A percentile compares a stretch with the other conserved stretches of the same genome.
Evolutionary conservation across 2,888 invertebrate species (phyloP).

Genomic region (Subacronicta megacephala): DNA sequence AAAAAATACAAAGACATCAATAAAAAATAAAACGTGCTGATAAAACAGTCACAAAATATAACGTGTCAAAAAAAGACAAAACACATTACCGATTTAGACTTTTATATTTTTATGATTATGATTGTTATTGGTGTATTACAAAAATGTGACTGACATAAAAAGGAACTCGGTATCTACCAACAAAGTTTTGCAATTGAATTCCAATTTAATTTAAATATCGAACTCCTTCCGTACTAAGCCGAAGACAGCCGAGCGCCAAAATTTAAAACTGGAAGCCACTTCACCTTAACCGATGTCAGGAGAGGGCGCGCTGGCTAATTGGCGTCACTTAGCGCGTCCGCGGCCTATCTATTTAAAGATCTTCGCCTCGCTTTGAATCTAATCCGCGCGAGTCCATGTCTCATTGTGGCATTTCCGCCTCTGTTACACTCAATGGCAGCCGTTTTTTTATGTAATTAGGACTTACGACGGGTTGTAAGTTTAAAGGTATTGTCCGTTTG

Average conservation of each 20-base stretch:
- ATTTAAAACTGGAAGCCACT: slow-evolving; percentile 46
- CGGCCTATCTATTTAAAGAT: slow-evolving; percentile 71
- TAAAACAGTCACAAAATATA: too few species aligned
- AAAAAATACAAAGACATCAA: too few species aligned
- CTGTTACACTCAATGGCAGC: slow-evolving; percentile 54
- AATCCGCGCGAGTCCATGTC: slow-evolving; percentile 61
- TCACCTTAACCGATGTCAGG: slow-evolving; percentile 63
- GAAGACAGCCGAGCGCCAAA: slow-evolving; percentile 25
- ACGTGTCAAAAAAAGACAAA: too few species aligned
- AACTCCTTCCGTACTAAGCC: neutral
- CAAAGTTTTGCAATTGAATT: neutral
- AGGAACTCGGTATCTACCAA: slow-evolving; percentile 15
- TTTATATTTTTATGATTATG: too few species aligned
- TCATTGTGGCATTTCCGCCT: slow-evolving; percentile 68
- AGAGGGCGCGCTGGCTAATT: slow-evolving; percentile 68
- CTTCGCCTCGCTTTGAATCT: slow-evolving; percentile 65
- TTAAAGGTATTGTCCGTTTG: slow-evolving; percentile 50
- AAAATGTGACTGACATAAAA: slow-evolving; percentile 6
- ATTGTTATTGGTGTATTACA: too few species aligned
- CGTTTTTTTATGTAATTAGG: slow-evolving; percentile 58
- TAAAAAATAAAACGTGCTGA: too few species aligned
- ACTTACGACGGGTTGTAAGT: slow-evolving; percentile 35
- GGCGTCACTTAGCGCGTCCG: slow-evolving; percentile 74
- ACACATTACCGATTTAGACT: too few species aligned
- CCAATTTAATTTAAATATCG: slow-evolving; percentile 8